Evolutionary conservation across 2,113 vertebrate species (phyloP), one percentile per base, ranked within the genome.

Genomic region (Pontoporia blainvillei): DNA sequence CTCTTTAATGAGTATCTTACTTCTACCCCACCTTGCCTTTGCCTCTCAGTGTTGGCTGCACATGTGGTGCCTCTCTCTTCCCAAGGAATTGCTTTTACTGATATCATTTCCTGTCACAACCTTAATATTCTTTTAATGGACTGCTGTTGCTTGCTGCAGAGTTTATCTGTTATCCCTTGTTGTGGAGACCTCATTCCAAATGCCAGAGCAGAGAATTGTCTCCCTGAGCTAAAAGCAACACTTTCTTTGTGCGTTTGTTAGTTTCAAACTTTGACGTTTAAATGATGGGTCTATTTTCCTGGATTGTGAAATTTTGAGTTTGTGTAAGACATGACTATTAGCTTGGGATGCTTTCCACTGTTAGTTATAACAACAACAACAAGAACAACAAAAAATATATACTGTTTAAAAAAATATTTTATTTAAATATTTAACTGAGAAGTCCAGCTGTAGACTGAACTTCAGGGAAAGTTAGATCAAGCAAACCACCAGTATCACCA

Each of bases 121-220:
- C 97, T 98, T 99, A 98, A 98, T 98, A 98, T 98, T 97, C 98
- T 98, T 98, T 98, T 98, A 99, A 98, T 98, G 98, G 97, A 97
- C 97, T 97, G 96, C 95, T 96, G 90, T 97, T 98, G 98, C 98
- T 98, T 94, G 96, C 97, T 89, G 94, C 96, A 96, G 97, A 98
- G 98, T 97, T 98, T 98, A 98, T 98, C 96, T 96, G 97, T 98
- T 98, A 98, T 98, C 98, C 98, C 98, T 98, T 97, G 98, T 98
- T 98, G 98, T n/a, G 97, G 95, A 34, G 27, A 75, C 95, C 96
- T 98, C 97, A 66, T 97, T 98, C 96, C 95, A 98, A 97, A 97
- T 88, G 97, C 97, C 96, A 97, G 96, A 95, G 89, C 44, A 71
- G 89, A 90, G 96, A 94, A 75, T 79, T 90, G 2, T n/a, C 15